A percentile compares a stretch with the other conserved stretches of the same genome.
phyloP scores from a whole-genome alignment of 1,140 invertebrate genomes.

The Galleria mellonella region DNA sequence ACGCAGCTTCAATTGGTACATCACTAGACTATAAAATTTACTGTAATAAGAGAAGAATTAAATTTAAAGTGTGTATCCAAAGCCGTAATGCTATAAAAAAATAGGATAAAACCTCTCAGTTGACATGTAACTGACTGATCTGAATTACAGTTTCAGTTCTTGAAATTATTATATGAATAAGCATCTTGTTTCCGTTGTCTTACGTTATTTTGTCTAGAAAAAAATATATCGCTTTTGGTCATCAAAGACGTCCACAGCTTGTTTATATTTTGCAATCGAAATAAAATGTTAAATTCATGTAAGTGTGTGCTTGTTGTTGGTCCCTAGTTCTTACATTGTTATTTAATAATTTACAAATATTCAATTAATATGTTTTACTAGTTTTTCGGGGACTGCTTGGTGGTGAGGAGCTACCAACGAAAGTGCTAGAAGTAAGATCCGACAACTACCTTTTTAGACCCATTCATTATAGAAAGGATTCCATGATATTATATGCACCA shows the following conservation, averaged over 20 bases:
- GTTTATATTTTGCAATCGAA: no score
- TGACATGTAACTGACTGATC: no score
- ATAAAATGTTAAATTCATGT: conserved; percentile 24
- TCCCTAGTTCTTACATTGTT: conserved; percentile 3
- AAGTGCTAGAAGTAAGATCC: conserved; percentile 79
- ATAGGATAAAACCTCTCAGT: no score
- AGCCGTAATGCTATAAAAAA: no score
- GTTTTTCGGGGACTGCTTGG: conserved; percentile 71
- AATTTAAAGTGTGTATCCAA: background rate
- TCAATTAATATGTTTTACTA: conserved; percentile 21
- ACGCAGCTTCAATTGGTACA: no score
- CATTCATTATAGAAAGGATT: conserved; percentile 80
- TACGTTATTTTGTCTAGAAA: no score
- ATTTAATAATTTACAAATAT: conserved; percentile 7
- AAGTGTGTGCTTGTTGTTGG: conserved; percentile 6
- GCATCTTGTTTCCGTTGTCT: no score
- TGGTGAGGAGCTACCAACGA: conserved; percentile 73
- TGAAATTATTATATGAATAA: no score
- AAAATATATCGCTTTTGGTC: no score
- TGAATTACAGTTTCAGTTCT: no score
- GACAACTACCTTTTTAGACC: conserved; percentile 79
- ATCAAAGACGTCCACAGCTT: no score
- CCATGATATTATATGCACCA: conserved; percentile 80
- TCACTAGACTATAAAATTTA: no score
- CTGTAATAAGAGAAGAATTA: background rate